Percentiles rank a stretch among this genome's conserved stretches.
These are phyloP conservation scores for Dicranocentrus wangi DNA, from an alignment of 2,888 invertebrate genomes.

Conservation along the genomic window DNA sequence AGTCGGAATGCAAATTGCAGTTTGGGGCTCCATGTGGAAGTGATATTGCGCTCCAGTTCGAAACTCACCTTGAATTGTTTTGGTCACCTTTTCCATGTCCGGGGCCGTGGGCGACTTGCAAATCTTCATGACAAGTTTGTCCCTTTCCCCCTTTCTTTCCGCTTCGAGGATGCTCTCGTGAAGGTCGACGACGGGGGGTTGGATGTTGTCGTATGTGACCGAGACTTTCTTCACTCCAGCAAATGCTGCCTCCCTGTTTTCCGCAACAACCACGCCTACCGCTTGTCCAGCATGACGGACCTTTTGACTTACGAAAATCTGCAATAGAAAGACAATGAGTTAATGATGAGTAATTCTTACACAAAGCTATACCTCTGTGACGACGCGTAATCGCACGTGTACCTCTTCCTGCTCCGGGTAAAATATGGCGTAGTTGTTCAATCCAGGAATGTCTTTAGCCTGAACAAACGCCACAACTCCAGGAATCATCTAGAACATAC, in stretches of 20 bases:
- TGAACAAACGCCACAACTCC: conserved; percentile 82
- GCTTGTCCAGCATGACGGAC: conserved; percentile 75
- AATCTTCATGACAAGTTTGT: background rate
- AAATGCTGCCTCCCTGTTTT: conserved; percentile 73
- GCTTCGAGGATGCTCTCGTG: conserved; percentile 35
- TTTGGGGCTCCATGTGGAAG: conserved; percentile 84
- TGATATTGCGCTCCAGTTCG: conserved; percentile 81
- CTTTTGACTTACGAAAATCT: conserved; percentile 73
- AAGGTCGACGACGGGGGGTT: conserved; percentile 69
- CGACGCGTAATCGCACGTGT: background rate
- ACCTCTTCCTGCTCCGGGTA: conserved; percentile 25
- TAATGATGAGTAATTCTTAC: no score
- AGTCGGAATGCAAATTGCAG: conserved; percentile 80
- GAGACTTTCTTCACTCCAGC: conserved; percentile 74
- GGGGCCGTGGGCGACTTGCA: background rate
- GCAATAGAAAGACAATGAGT: no score
- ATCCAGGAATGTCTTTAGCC: conserved; percentile 82
- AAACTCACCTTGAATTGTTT: conserved; percentile 76
- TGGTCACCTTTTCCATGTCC: background rate
- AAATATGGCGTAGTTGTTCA: conserved; percentile 77
- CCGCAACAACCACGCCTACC: conserved; percentile 75
- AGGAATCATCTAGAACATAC: conserved; percentile 77
- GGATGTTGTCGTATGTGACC: conserved; percentile 73
- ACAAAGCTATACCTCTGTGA: background rate
- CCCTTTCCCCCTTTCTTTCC: background rate